Evolutionary conservation across 2,888 invertebrate species (phyloP), one percentile per base, ranked within the genome.

Genomic region (Lasioglossum figueresi): DNA sequence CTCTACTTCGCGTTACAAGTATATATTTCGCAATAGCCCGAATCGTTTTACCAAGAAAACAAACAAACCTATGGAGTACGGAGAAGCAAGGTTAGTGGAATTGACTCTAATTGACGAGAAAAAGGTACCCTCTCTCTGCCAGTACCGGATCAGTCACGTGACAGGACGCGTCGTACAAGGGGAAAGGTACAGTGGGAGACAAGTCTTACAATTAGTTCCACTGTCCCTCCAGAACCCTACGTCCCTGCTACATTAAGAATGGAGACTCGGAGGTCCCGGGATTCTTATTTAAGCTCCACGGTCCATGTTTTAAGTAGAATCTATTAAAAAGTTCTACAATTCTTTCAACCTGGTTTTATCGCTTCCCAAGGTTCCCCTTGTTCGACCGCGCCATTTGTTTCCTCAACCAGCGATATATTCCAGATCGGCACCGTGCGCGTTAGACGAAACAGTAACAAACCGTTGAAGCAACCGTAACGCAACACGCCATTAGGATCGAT

Each of bases 401-500:
- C 52, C 23, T 52, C 52, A 23, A 52, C 10, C 52, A 23, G 23
- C 10, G 52, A 52, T 52, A 52, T 23, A 52, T 52, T 10, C 52
- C 8, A 10, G 3, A n/a, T 10, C 23, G 52, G 23, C 23, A 52
- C 23, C 23, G 52, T 52, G 52, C 52, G 52, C 52, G 52, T 52
- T 52, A 23, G 23, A 23, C 23, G 52, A 52, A 23, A 52, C 52
- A 52, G 23, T 52, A 52, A 52, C 23, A 52, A 52, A 52, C 48
- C 8, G 2, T 48, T 48, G 48, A 23, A 19, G 48, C 48, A 19
- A 52, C 52, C 52, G 48, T 52, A 23, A 52, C 27, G 56, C 56
- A 59, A 12, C 56, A 23, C 52, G 56, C 56, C 56, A 59, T 59
- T 59, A 68, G 37, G 37, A 40, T 68, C 68, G 68, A 37, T 59